These are phyloP conservation scores for Agriotes lineatus DNA, from an alignment of 2,888 invertebrate genomes.

Conservation along the genomic window DNA sequence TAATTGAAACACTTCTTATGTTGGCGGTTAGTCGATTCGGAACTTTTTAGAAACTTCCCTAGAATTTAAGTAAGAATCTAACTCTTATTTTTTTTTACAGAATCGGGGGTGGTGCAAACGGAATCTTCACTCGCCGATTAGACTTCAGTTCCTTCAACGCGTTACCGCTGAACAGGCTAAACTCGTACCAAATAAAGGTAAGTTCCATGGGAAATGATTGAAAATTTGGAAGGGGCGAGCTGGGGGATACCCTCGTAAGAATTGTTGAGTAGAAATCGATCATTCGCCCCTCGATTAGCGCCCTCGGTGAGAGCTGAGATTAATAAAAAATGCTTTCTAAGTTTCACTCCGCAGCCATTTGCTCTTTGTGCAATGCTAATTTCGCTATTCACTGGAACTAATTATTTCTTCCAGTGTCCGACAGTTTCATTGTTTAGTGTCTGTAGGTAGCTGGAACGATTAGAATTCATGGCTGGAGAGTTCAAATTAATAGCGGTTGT, in stretches of 20 bases:
- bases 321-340: not conserved
- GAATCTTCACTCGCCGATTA: constrained; percentile 92
- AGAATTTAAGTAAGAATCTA: too few relatives aligned
- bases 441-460: too few relatives aligned
- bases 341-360: too few relatives aligned
- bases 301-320: constrained; percentile 3
- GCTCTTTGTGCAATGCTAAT: not conserved
- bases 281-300: not conserved
- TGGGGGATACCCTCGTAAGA: too few relatives aligned
- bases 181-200: constrained; percentile 99
- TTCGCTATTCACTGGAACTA: not conserved
- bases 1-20: not conserved
- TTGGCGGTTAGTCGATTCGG: too few relatives aligned
- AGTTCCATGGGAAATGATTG: constrained; percentile 59
- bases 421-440: too few relatives aligned
- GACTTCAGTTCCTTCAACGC: constrained; percentile 96
- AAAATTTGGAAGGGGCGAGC: not conserved
- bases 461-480: too few relatives aligned
- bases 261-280: not conserved
- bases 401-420: too few relatives aligned
- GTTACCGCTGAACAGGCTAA: constrained; percentile 94
- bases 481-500: too few relatives aligned
- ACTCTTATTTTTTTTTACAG: constrained; percentile 74
- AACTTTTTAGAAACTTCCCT: too few relatives aligned
- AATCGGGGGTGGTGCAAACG: constrained; percentile 89